Evolutionary conservation across 2,888 invertebrate species (phyloP).

Genomic region (Pyrgus malvae): DNA sequence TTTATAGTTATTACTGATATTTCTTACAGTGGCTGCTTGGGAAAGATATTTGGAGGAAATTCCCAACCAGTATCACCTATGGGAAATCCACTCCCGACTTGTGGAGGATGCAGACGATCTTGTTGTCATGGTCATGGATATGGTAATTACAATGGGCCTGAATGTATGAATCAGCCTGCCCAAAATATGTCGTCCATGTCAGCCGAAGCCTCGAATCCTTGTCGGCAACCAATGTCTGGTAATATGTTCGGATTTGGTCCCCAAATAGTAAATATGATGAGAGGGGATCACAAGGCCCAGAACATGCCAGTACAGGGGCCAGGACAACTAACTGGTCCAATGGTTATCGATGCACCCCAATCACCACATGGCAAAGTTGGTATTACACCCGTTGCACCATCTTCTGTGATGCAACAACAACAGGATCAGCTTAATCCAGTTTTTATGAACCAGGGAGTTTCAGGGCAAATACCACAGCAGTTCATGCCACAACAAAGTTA

Average conservation of each 20-base stretch:
- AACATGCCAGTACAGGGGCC: constrained; percentile 31
- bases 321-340: constrained; percentile 31
- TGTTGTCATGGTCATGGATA: constrained; percentile 47
- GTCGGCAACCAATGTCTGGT: constrained; percentile 4
- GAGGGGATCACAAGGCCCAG: constrained; percentile 36
- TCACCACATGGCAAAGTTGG: constrained; percentile 44
- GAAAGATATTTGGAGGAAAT: constrained; percentile 64
- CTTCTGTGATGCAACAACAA: neutral
- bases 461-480: constrained; percentile 11
- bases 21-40: constrained; percentile 69
- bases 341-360: constrained; percentile 44
- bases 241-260: constrained; percentile 57
- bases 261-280: constrained; percentile 62
- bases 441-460: neutral
- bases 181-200: neutral
- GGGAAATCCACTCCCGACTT: constrained; percentile 40
- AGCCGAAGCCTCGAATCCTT: neutral
- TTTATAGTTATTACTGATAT: neutral
- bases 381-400: constrained; percentile 33
- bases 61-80: constrained; percentile 37
- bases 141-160: constrained; percentile 34
- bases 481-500: no score
- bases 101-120: constrained; percentile 46
- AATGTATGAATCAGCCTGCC: neutral
- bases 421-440: neutral